Percentiles rank a stretch among this genome's conserved stretches.
Conservation (phyloP, 2,797 vertebrate species). For the Anabas testudineus region DNA sequence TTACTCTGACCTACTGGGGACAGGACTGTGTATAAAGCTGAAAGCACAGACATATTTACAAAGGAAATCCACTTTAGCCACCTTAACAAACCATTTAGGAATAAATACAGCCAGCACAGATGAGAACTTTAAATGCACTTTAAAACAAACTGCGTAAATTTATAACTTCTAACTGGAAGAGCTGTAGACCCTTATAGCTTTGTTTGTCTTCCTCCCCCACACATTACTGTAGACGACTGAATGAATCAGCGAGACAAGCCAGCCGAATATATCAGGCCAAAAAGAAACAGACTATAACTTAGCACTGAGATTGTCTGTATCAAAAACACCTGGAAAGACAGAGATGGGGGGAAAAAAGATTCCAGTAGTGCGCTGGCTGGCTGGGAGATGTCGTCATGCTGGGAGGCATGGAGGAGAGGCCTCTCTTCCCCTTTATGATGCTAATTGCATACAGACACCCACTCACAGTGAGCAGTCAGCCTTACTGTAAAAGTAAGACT, state of each 20-base stretch:
- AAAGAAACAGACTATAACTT: slow-evolving; percentile 40
- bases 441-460: slow-evolving; percentile 72
- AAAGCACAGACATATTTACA: slow-evolving; percentile 48
- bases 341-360: slow-evolving; percentile 24
- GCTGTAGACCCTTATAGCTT: slow-evolving; percentile 22
- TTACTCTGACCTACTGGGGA: slow-evolving; percentile 41
- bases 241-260: slow-evolving; percentile 74
- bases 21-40: slow-evolving; percentile 14
- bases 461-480: slow-evolving; percentile 72
- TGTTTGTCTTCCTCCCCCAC: slow-evolving; percentile 31
- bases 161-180: slow-evolving; percentile 23
- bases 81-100: slow-evolving; percentile 54
- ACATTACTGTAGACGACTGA: slow-evolving; percentile 19
- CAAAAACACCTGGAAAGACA: slow-evolving; percentile 70
- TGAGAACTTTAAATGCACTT: slow-evolving; percentile 51
- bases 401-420: slow-evolving; percentile 53
- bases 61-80: slow-evolving; percentile 50
- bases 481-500: slow-evolving; percentile 67
- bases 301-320: slow-evolving; percentile 52
- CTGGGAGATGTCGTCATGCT: slow-evolving; percentile 67
- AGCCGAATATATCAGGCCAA: slow-evolving; percentile 41
- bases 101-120: slow-evolving; percentile 43
- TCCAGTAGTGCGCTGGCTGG: slow-evolving; percentile 43
- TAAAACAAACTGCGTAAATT: slow-evolving; percentile 48
- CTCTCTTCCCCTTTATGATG: slow-evolving; percentile 67